These are phyloP conservation scores for Sinodicranocentrus sp. DNA, from an alignment of 2,888 invertebrate genomes.

Conservation along the genomic window DNA sequence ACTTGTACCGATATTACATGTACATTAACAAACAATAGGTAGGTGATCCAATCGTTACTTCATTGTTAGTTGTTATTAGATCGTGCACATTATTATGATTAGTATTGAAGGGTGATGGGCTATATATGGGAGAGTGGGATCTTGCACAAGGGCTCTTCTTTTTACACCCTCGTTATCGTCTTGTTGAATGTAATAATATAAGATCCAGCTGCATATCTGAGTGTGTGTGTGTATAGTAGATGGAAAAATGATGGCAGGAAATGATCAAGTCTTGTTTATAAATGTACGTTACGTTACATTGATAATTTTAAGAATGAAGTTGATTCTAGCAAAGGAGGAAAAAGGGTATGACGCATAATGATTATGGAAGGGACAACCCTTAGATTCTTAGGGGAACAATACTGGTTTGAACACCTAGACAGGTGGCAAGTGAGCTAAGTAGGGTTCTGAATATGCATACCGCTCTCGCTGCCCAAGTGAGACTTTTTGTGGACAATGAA, in stretches of 20 bases:
- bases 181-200: conserved; percentile 52
- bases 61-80: conserved; percentile 46
- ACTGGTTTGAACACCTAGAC: conserved; percentile 71
- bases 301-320: conserved; percentile 27
- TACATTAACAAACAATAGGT: conserved; percentile 64
- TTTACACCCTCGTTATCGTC: conserved; percentile 67
- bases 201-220: conserved; percentile 66
- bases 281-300: conserved; percentile 5
- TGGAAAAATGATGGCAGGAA: conserved; percentile 43
- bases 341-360: conserved; percentile 60
- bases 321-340: conserved; percentile 49
- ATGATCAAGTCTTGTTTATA: conserved; percentile 29
- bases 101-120: conserved; percentile 50
- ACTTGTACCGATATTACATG: conserved; percentile 40
- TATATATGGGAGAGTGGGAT: conserved; percentile 12
- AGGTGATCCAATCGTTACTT: conserved; percentile 65
- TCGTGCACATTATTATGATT: conserved; percentile 48
- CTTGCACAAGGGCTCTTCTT: neutral
- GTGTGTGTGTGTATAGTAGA: neutral
- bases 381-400: conserved; percentile 41
- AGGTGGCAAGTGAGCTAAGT: conserved; percentile 73
- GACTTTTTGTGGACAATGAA: conserved; percentile 24
- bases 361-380: conserved; percentile 37
- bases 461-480: conserved; percentile 26
- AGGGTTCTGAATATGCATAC: conserved; percentile 44